Evolutionary conservation across 2,113 vertebrate genomes (phyloP), one percentile per base, ranked within the genome.

Genomic region (Galemys pyrenaicus): DNA sequence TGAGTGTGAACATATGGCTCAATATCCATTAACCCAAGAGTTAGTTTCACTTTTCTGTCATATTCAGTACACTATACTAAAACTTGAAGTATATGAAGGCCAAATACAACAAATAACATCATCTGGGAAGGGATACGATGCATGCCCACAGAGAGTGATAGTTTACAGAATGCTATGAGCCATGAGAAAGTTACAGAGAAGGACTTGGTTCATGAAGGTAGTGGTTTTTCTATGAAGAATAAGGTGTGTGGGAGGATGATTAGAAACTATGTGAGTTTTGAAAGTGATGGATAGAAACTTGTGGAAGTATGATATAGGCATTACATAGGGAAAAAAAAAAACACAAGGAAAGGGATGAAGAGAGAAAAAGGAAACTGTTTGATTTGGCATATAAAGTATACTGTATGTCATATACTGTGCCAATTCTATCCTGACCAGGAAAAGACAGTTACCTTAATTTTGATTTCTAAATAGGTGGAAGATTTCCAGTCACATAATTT

Each of bases 391-490:
- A 3, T 60, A 32, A 71, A 54, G 16, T 54, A 17, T 19, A 19
- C 51, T 7, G 19, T 54, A 54, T 19, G 15, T 54, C 19, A 44
- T 5, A 0, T 1, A 0, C 3, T 24, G 0, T 22, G 15, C 4
- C 35, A 24, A 2, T 44, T 84, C 46, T 19, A 2, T 49, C 58
- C n/a, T 41, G 5, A 86, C 46, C 70, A 16, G 6, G 24, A 22
- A 4, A 15, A 78, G 2, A 8, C 24, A 22, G 24, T 9, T 15
- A 46, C 11, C 9, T n/a, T 67, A 58, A 54, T 51, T 32, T 32
- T 13, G 20, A 5, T 4, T 71, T 68, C 24, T 10, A 9, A 51
- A 1, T 12, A 28, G 9, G 2, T 19, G 9, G 4, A 11, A 78
- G 1, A 41, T 22, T 65, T 30, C 78, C 12, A 30, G 8, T 78